A percentile compares a stretch with the other conserved stretches of the same genome.
These are phyloP conservation scores for Catostylus mosaicus DNA, from an alignment of 30 jellyfish, hydroid and myxozoan species.

Conservation along the genomic window DNA sequence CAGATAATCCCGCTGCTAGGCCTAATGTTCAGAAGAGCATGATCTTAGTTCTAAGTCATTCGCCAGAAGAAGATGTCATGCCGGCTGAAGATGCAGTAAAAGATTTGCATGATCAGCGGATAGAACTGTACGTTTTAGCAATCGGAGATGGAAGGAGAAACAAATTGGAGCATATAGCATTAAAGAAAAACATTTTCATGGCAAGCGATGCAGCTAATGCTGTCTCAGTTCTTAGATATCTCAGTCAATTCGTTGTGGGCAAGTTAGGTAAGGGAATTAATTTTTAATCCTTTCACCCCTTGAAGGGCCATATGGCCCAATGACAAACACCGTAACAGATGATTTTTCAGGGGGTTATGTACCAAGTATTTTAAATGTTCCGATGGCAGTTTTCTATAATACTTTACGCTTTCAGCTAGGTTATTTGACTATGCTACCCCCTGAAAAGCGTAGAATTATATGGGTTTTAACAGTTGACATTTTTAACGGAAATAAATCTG, in stretches of 20 bases:
- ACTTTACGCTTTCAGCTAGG: no score
- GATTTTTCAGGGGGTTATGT: no score
- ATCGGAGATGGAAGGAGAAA: conserved; percentile 14
- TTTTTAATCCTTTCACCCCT: not conserved
- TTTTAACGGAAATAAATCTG: no score
- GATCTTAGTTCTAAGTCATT: conserved; percentile 6
- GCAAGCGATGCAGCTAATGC: not conserved
- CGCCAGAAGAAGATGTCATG: not conserved
- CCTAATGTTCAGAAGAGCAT: not conserved
- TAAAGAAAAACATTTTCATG: not conserved
- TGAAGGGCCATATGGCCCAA: not conserved
- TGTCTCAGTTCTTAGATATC: not conserved
- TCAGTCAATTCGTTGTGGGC: not conserved
- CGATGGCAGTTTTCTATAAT: no score
- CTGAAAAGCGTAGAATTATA: no score
- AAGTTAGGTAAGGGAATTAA: no score
- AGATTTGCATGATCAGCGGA: conserved; percentile 9
- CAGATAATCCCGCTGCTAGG: conserved; percentile 12
- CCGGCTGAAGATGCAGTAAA: conserved; percentile 31
- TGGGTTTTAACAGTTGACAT: no score
- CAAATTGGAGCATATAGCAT: conserved; percentile 4
- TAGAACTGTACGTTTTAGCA: conserved; percentile 6
- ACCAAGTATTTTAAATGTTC: no score
- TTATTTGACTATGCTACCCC: no score
- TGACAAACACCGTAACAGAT: not conserved